Conservation (phyloP, 2,797 vertebrate genomes). For the Pangasius macronema region DNA sequence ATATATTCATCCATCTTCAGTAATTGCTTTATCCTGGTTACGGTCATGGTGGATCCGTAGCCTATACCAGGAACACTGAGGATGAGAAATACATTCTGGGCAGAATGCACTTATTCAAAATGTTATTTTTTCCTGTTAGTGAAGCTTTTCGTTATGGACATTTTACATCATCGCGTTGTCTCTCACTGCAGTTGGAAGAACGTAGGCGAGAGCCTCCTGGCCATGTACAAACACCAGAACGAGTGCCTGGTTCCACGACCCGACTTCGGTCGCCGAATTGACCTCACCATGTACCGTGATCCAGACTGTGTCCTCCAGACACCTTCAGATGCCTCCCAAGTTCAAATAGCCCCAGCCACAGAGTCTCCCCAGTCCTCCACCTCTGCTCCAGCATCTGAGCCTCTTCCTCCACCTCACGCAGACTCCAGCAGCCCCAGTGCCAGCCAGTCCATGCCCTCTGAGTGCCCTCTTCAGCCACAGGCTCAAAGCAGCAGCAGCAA, state of each 20-base stretch:
- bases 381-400: slow-evolving; percentile 71
- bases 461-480: slow-evolving; percentile 55
- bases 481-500: slow-evolving; percentile 57
- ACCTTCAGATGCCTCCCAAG: slow-evolving; percentile 58
- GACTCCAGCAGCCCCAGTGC: slow-evolving; percentile 73
- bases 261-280: slow-evolving; percentile 88
- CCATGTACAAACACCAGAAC: slow-evolving; percentile 91
- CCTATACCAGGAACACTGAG: background rate
- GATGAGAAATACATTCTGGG: background rate
- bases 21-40: background rate
- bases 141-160: background rate
- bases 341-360: slow-evolving; percentile 46
- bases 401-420: slow-evolving; percentile 56
- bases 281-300: slow-evolving; percentile 89
- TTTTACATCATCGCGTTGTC: background rate
- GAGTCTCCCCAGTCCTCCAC: slow-evolving; percentile 67
- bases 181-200: slow-evolving; percentile 80
- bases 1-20: background rate
- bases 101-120: background rate
- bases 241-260: slow-evolving; percentile 88
- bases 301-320: slow-evolving; percentile 64
- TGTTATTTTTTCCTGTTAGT: background rate
- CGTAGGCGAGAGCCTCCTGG: slow-evolving; percentile 88
- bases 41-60: background rate
- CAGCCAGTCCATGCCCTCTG: slow-evolving; percentile 68